phyloP scores from a whole-genome alignment of 2,797 vertebrate genomes.

The Hoplostethus atlanticus region DNA sequence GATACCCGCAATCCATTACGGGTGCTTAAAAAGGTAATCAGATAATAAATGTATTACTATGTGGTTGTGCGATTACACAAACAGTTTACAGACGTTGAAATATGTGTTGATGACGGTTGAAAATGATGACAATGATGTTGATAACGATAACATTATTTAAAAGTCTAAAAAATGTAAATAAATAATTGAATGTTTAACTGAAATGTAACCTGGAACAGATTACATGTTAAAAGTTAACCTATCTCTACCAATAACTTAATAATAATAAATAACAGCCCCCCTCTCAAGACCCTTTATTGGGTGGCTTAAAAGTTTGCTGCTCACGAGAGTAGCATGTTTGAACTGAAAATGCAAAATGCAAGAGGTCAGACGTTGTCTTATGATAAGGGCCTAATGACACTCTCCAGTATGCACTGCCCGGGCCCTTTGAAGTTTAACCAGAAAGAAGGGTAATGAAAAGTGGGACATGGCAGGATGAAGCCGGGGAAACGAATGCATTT shows the following conservation, averaged over 20 bases:
- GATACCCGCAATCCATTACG: not conserved
- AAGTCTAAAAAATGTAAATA: too few species aligned
- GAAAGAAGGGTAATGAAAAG: slow-evolving; percentile 58
- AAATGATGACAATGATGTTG: too few species aligned
- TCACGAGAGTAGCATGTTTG: slow-evolving; percentile 1
- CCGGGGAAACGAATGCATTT: slow-evolving; percentile 64
- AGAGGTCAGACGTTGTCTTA: slow-evolving; percentile 26
- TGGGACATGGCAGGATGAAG: slow-evolving; percentile 69
- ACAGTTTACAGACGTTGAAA: too few species aligned
- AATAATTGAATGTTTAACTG: not conserved
- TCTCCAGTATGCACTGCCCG: not conserved
- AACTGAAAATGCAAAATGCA: slow-evolving; percentile 22
- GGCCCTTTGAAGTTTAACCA: slow-evolving; percentile 71
- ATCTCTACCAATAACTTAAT: not conserved
- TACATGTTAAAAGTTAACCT: not conserved
- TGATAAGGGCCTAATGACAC: slow-evolving; percentile 49
- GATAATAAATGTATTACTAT: too few species aligned
- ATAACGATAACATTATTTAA: too few species aligned
- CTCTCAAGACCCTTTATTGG: not conserved
- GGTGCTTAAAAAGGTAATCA: too few species aligned
- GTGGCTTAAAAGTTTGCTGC: slow-evolving; percentile 8
- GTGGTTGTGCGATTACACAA: too few species aligned
- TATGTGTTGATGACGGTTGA: too few species aligned
- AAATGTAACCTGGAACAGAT: not conserved
- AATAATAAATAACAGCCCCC: not conserved